Conservation (phyloP, 2,888 invertebrate species). For the Cinara cedri region DNA sequence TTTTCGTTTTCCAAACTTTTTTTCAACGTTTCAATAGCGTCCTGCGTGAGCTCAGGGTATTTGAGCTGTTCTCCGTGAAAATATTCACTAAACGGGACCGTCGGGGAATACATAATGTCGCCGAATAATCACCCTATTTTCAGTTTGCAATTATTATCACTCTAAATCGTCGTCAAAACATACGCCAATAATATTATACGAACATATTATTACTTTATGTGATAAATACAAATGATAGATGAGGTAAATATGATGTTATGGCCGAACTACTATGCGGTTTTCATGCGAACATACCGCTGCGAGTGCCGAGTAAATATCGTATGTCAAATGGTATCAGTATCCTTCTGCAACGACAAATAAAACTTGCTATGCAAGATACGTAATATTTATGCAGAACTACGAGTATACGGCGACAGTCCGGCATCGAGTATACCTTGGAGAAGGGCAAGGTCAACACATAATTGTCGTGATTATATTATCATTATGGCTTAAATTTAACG, state of each 20-base stretch:
- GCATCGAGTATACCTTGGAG: not conserved
- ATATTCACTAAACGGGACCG: slow-evolving; percentile 6
- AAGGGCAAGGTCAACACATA: slow-evolving; percentile 28
- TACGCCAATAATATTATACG: not conserved
- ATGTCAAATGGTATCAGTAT: not conserved
- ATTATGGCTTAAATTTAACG: too few relatives aligned
- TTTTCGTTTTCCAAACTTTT: slow-evolving; percentile 9
- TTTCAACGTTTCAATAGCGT: slow-evolving; percentile 20
- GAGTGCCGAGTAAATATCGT: not conserved
- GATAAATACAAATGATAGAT: too few relatives aligned
- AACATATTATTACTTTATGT: too few relatives aligned
- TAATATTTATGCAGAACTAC: too few relatives aligned
- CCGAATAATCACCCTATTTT: too few relatives aligned
- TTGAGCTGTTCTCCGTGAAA: slow-evolving; percentile 21
- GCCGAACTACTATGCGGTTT: not conserved
- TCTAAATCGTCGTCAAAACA: too few relatives aligned
- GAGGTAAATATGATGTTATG: too few relatives aligned
- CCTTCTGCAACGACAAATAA: not conserved
- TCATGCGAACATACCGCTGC: not conserved
- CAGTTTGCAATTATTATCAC: too few relatives aligned
- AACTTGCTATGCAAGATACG: not conserved
- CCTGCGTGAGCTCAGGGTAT: slow-evolving; percentile 17
- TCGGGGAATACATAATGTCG: not conserved
- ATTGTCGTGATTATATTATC: not conserved
- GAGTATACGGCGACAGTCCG: too few relatives aligned